phyloP scores from a whole-genome alignment of 2,113 vertebrate genomes.

The Aix galericulata region DNA sequence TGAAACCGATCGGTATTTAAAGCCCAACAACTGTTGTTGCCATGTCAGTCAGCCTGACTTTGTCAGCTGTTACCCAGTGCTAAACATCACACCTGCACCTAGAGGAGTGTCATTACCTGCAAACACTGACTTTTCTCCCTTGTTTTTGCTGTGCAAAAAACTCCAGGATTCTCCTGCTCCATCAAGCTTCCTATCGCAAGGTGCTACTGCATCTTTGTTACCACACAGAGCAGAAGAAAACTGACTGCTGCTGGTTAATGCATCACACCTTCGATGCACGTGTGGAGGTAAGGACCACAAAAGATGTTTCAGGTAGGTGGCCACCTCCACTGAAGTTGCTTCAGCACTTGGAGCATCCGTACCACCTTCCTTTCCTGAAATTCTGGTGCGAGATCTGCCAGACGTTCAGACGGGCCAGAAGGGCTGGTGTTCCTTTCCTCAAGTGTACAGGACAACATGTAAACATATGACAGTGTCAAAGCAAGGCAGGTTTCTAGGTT shows the following conservation, averaged over 20 bases:
- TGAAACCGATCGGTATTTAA: not conserved
- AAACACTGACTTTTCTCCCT: not conserved
- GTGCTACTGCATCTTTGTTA: slow-evolving; percentile 8
- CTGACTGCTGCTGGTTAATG: not conserved
- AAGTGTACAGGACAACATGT: slow-evolving; percentile 73
- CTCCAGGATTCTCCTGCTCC: not conserved
- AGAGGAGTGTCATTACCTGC: not conserved
- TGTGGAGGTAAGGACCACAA: not conserved
- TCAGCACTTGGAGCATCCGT: not conserved
- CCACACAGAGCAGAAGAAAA: not conserved
- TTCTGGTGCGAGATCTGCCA: not conserved
- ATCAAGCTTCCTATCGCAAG: not conserved
- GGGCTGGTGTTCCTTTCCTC: slow-evolving; percentile 53
- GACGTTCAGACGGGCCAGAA: not conserved
- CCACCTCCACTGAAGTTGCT: not conserved
- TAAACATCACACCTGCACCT: not conserved
- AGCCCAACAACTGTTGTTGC: not conserved
- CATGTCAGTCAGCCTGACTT: not conserved
- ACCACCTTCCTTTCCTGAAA: not conserved
- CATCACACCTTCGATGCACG: not conserved
- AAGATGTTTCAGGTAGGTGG: not conserved
- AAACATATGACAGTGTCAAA: slow-evolving; percentile 72
- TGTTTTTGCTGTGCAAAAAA: slow-evolving; percentile 1
- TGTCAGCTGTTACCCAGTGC: not conserved
- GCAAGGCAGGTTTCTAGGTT: slow-evolving; percentile 30